A percentile compares a stretch with the other conserved stretches of the same genome.
Conservation (phyloP, 2,888 invertebrate genomes). For the Harmothoe impar region DNA sequence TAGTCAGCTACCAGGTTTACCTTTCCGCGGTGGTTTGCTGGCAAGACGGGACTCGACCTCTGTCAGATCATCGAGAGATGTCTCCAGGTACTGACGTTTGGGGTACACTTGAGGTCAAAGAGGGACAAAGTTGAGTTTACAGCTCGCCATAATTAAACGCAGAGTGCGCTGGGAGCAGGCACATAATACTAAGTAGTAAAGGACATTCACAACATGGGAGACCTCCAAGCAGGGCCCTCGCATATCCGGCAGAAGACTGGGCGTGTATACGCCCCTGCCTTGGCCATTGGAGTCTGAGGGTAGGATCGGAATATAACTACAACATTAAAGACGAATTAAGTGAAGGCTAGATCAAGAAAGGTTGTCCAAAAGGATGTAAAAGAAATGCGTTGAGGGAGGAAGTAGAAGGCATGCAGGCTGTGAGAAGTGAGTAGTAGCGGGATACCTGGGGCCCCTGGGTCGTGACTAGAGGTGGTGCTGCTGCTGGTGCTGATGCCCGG, state of each 20-base stretch:
- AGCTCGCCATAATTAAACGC: not conserved
- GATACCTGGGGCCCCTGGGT: conserved; percentile 42
- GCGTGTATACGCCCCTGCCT: too few relatives aligned
- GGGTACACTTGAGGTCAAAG: conserved; percentile 59
- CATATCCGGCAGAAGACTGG: too few relatives aligned
- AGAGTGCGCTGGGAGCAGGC: not conserved
- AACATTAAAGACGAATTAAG: too few relatives aligned
- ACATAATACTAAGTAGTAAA: not conserved
- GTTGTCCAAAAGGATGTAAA: too few relatives aligned
- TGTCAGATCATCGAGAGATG: conserved; percentile 52
- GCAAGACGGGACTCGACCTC: conserved; percentile 53
- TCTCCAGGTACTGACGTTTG: conserved; percentile 60
- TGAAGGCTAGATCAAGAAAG: too few relatives aligned
- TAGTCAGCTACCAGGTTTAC: conserved; percentile 21
- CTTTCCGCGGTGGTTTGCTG: conserved; percentile 53
- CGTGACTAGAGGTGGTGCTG: conserved; percentile 46
- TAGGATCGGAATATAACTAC: too few relatives aligned
- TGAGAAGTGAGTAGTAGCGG: not conserved
- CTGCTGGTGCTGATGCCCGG: not conserved
- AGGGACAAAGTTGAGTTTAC: conserved; percentile 14
- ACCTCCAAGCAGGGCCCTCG: too few relatives aligned
- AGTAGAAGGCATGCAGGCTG: not conserved
- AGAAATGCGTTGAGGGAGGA: too few relatives aligned
- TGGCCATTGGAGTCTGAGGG: too few relatives aligned
- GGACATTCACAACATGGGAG: not conserved